Evolutionary conservation across 2,888 invertebrate genomes (phyloP).

Genomic region (Dicycla oo): DNA sequence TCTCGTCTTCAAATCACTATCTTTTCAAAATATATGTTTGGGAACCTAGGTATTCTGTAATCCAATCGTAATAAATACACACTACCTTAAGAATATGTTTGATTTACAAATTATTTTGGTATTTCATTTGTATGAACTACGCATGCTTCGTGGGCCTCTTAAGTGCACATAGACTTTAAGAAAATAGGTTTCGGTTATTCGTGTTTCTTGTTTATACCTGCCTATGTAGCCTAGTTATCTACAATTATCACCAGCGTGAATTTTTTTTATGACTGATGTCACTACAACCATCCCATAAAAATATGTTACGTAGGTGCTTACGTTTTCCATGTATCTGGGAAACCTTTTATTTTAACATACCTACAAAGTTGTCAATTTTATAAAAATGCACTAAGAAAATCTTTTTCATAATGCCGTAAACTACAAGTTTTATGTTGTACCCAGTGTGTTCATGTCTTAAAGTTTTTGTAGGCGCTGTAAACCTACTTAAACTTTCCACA

Average conservation of each 20-base stretch:
- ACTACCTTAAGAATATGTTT: too few species aligned
- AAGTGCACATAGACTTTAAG: neutral
- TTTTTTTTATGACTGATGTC: neutral
- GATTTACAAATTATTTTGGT: too few species aligned
- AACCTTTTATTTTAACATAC: neutral
- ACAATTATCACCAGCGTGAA: neutral
- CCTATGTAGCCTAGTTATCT: neutral
- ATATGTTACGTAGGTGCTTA: neutral
- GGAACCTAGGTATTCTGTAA: too few species aligned
- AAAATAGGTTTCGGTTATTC: neutral
- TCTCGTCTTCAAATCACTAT: too few species aligned
- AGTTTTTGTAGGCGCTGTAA: constrained; percentile 33
- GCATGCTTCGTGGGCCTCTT: too few species aligned
- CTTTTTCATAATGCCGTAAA: neutral
- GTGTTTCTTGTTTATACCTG: neutral
- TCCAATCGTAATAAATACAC: too few species aligned
- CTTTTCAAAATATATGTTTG: too few species aligned
- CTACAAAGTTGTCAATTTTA: neutral
- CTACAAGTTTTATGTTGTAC: neutral
- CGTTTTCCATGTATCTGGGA: neutral
- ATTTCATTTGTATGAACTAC: too few species aligned
- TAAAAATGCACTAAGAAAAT: constrained; percentile 11
- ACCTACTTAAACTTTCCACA: constrained; percentile 41
- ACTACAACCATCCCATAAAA: neutral
- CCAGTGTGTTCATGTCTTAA: constrained; percentile 24